Evolutionary conservation across 2,797 vertebrate genomes (phyloP).

Genomic region (Parotocinclus haroldoi): DNA sequence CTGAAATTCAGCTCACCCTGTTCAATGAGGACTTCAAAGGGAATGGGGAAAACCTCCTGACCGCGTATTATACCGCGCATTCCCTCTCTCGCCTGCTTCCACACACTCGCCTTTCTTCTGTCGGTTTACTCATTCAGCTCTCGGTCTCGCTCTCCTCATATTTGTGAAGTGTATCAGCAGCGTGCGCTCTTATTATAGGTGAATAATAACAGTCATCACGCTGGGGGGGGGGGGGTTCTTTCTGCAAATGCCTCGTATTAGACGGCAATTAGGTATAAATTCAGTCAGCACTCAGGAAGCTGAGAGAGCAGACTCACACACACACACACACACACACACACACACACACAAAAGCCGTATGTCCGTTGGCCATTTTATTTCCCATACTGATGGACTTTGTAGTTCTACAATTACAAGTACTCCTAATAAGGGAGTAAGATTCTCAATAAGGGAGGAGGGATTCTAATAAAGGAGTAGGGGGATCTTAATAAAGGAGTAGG

Average conservation of each 20-base stretch:
- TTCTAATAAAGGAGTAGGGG: no score
- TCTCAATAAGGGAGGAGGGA: no score
- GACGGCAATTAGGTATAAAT: constrained; percentile 13
- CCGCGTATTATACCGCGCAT: constrained; percentile 77
- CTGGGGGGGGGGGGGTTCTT: constrained; percentile 69
- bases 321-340: no score
- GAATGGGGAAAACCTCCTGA: constrained; percentile 91
- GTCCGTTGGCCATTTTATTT: no score
- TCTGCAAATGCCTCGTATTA: constrained; percentile 41
- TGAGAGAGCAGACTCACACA: no score
- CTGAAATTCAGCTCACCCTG: constrained; percentile 98
- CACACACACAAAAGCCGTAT: no score
- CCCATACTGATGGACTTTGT: no score
- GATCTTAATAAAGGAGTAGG: no score
- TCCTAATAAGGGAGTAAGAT: no score
- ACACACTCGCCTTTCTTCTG: constrained; percentile 50
- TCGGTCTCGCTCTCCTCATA: constrained; percentile 58
- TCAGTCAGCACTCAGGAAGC: constrained; percentile 4
- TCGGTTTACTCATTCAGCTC: constrained; percentile 65
- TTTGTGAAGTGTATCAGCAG: constrained; percentile 75
- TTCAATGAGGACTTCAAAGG: constrained; percentile 96
- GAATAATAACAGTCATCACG: constrained; percentile 79
- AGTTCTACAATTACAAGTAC: no score
- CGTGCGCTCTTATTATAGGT: constrained; percentile 69
- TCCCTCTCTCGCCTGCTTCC: constrained; percentile 11